phyloP scores from a whole-genome alignment of 2,888 invertebrate species.

The Dasypolia templi region DNA sequence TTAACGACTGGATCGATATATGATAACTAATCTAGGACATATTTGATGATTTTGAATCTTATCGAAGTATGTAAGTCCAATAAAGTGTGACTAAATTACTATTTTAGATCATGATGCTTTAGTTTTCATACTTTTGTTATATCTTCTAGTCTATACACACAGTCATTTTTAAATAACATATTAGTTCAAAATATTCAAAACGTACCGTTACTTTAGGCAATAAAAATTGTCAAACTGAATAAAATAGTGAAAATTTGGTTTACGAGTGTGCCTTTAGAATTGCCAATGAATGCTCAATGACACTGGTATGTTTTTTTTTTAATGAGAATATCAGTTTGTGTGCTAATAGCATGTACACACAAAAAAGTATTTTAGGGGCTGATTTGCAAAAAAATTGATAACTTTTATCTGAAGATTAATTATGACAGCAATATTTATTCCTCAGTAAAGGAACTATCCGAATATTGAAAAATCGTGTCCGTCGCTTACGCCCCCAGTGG shows the following conservation, averaged over 20 bases:
- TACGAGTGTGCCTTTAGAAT: constrained; percentile 52
- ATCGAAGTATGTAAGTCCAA: no score
- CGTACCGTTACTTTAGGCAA: constrained; percentile 28
- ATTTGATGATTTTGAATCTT: constrained; percentile 1
- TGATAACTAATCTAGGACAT: constrained; percentile 6
- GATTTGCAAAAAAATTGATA: no score
- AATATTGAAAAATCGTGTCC: no score
- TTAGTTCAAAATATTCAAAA: constrained; percentile 12
- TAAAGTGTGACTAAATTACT: background rate
- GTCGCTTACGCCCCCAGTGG: no score
- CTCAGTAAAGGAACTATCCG: no score
- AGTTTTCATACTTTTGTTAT: background rate
- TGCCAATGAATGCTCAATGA: constrained; percentile 47
- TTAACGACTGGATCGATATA: constrained; percentile 53
- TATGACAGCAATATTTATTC: no score
- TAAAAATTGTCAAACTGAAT: constrained; percentile 49
- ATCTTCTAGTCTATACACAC: background rate
- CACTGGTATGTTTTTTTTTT: background rate
- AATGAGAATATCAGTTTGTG: background rate
- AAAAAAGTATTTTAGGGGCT: no score
- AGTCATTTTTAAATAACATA: background rate
- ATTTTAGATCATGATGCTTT: background rate
- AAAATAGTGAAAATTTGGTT: constrained; percentile 56
- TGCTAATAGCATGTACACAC: background rate
- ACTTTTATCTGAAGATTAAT: no score